Evolutionary conservation across 2,797 vertebrate genomes (phyloP).

Genomic region (Sebastiscus albofasciatus): DNA sequence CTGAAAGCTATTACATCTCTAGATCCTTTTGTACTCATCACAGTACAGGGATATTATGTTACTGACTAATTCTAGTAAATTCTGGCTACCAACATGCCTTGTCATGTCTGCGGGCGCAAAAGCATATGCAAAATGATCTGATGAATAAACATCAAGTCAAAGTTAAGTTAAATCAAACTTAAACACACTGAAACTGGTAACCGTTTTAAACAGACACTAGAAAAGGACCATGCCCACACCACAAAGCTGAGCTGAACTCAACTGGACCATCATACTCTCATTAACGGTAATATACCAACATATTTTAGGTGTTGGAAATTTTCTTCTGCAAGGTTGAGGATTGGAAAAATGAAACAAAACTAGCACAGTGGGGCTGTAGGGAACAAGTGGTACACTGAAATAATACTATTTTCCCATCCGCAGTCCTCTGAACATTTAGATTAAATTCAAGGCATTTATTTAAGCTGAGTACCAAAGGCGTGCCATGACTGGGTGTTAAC

Average conservation of each 20-base stretch:
- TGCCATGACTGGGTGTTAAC: constrained; percentile 7
- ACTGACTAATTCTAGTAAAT: constrained; percentile 10
- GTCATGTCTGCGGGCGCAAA: constrained; percentile 3
- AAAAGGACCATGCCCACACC: constrained; percentile 69
- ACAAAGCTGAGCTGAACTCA: constrained; percentile 70
- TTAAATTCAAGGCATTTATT: constrained; percentile 1
- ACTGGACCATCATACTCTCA: constrained; percentile 28
- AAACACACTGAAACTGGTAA: constrained; percentile 30
- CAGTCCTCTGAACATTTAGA: neutral
- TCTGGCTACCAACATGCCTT: constrained; percentile 40
- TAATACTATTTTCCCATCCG: constrained; percentile 3
- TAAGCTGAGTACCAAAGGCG: neutral
- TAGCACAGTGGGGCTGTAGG: neutral
- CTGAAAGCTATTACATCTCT: constrained; percentile 5
- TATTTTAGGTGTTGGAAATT: neutral
- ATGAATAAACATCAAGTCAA: constrained; percentile 22
- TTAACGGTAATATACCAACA: neutral
- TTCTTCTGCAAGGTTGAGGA: neutral
- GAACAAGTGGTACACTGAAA: neutral
- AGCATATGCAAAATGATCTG: constrained; percentile 21
- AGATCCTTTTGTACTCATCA: constrained; percentile 8
- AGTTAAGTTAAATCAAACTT: constrained; percentile 11
- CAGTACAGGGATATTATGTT: neutral
- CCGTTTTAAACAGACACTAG: constrained; percentile 26
- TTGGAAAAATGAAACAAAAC: constrained; percentile 6